Evolutionary conservation across 1,140 invertebrate species (phyloP).

Genomic region (Augochlora pura): DNA sequence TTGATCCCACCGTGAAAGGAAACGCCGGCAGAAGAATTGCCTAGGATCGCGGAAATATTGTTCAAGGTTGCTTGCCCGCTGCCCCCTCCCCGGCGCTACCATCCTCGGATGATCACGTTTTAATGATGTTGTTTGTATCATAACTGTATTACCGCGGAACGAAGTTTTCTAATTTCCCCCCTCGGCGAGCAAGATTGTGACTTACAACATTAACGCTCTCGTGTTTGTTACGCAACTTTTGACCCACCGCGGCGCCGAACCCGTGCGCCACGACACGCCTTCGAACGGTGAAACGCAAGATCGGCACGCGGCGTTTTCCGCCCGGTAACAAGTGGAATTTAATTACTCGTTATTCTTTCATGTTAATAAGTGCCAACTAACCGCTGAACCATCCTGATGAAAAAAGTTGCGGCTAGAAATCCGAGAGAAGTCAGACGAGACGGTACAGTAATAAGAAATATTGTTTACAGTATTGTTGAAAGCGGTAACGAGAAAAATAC

Average conservation of each 20-base stretch:
- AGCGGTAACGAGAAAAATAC: too few species aligned
- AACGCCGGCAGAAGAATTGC: constrained; percentile 23
- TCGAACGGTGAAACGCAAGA: neutral
- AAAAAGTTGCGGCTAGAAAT: neutral
- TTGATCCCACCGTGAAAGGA: constrained; percentile 6
- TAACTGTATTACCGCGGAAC: neutral
- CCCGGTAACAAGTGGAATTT: neutral
- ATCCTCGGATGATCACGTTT: constrained; percentile 3
- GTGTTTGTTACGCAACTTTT: constrained; percentile 15
- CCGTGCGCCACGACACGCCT: too few species aligned
- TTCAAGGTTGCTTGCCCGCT: neutral
- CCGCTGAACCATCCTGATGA: neutral
- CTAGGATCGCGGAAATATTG: constrained; percentile 32
- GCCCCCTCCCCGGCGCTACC: neutral
- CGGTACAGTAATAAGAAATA: neutral
- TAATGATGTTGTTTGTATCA: constrained; percentile 14
- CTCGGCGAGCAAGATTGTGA: neutral
- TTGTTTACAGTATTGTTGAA: too few species aligned
- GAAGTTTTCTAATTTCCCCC: constrained; percentile 36
- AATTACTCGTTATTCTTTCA: constrained; percentile 1
- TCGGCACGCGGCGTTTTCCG: neutral
- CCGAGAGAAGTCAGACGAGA: neutral
- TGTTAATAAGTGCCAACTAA: neutral
- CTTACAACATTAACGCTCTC: neutral
- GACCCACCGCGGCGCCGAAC: neutral